Evolutionary conservation across 2,797 vertebrate genomes (phyloP), one percentile per base, ranked within the genome.

Genomic region (Xiphorhynchus erythropygius): DNA sequence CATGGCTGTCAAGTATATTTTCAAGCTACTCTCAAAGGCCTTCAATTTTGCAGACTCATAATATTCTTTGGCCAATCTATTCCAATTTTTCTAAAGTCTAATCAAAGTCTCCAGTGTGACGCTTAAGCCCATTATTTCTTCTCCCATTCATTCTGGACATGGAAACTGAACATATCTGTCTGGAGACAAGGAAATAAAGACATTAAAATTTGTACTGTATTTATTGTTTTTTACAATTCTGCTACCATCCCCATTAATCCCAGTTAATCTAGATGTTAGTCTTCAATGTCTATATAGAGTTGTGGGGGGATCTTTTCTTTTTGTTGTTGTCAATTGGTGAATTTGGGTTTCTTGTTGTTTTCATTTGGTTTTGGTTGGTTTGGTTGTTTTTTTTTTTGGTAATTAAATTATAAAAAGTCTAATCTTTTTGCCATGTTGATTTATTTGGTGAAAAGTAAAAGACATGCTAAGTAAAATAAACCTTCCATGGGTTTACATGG

Each of bases 211-310:
- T 53, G 17, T 5, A 44, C 4, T 41, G 2, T 17, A 52, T n/a
- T 44, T 60, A 52, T 33, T 25, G 0, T 16, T 63, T 87, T 56
- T n/a, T 16, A 21, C 6, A 41, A 37, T 64, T 81, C 28, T 69
- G 1, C 12, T 83, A 33, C 7, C 64, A 39, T 39, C 14, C 4
- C 0, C 2, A 32, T 2, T 52, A 23, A 62, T 30, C 10, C 2
- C 2, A 13, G 60, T 12, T 35, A 68, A 49, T 13, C 12, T n/a
- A 57, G 10, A 33, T 9, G 3, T 18, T 80, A 7, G 5, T 44
- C 62, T 18, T 1, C 7, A 28, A 13, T 33, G 42, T 62, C n/a
- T 55, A 33, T 39, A 39, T 12, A 32, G 6, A 7, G 2, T 6
- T 69, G 11, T 7, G 7, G 0, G 16, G 13, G 6, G 21, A 28